Conservation (phyloP, 2,797 vertebrate genomes). For the Oceanodroma leucorhoa region DNA sequence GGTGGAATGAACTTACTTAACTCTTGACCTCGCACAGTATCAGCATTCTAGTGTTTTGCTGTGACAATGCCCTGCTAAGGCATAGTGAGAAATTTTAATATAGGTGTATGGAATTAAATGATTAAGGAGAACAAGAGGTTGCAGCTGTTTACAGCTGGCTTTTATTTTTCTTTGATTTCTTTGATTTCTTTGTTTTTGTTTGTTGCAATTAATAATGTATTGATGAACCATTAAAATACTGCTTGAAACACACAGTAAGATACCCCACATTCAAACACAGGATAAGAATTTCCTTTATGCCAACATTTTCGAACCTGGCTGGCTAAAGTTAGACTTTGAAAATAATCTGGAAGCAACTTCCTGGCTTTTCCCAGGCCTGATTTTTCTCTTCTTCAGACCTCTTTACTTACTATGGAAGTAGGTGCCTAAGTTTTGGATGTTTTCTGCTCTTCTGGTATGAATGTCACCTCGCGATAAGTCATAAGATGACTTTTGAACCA, state of each 20-base stretch:
- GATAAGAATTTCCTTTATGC: neutral
- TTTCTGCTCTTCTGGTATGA: neutral
- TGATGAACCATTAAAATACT: neutral
- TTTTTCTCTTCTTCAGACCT: neutral
- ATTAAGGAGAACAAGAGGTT: conserved; percentile 48
- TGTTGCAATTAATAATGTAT: neutral
- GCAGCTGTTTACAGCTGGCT: conserved; percentile 13
- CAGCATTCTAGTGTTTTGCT: conserved; percentile 61
- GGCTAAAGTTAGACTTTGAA: neutral
- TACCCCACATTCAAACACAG: neutral
- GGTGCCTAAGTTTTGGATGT: neutral
- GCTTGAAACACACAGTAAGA: neutral
- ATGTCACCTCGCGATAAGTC: neutral
- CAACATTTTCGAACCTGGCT: neutral
- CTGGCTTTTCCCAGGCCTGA: neutral
- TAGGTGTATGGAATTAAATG: conserved; percentile 44
- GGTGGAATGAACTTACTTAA: conserved; percentile 63
- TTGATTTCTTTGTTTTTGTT: neutral
- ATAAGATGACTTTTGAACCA: neutral
- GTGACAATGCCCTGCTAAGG: conserved; percentile 34
- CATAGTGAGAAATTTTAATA: conserved; percentile 40
- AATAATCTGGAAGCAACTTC: neutral
- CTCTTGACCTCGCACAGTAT: conserved; percentile 56
- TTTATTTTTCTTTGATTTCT: neutral
- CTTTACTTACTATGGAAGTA: neutral